Evolutionary conservation across 2,888 invertebrate species (phyloP).

Genomic region (Hipparchia semele): DNA sequence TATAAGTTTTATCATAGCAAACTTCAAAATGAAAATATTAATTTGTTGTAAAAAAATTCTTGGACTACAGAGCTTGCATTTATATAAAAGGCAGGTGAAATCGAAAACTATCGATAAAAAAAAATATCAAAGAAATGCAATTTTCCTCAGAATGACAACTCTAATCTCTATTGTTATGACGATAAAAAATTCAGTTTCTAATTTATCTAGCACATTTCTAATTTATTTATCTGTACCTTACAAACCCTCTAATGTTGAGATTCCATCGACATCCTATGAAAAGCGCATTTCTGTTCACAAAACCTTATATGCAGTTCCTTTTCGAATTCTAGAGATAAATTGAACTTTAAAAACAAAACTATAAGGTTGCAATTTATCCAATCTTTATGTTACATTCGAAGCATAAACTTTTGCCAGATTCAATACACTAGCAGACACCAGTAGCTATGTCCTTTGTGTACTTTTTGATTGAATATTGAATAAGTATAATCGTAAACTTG

Average conservation of each 20-base stretch:
- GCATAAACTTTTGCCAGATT: constrained; percentile 4
- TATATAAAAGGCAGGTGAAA: too few relatives aligned
- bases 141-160: not conserved
- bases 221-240: constrained; percentile 11
- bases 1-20: not conserved
- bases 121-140: not conserved
- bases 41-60: too few relatives aligned
- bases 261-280: constrained; percentile 28
- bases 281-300: constrained; percentile 23
- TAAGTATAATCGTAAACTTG: constrained; percentile 68
- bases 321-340: not conserved
- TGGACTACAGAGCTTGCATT: too few relatives aligned
- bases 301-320: constrained; percentile 6
- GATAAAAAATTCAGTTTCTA: constrained; percentile 10
- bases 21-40: too few relatives aligned
- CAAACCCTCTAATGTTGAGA: constrained; percentile 22
- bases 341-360: not conserved
- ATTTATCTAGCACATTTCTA: constrained; percentile 17
- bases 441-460: constrained; percentile 56
- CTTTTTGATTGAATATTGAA: constrained; percentile 71
- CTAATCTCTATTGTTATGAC: constrained; percentile 6
- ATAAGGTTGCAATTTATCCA: not conserved
- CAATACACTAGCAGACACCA: constrained; percentile 19
- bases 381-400: not conserved
- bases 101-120: not conserved